These are phyloP conservation scores for Prolemur simus DNA, from an alignment of 2,113 vertebrate species.

Conservation along the genomic window DNA sequence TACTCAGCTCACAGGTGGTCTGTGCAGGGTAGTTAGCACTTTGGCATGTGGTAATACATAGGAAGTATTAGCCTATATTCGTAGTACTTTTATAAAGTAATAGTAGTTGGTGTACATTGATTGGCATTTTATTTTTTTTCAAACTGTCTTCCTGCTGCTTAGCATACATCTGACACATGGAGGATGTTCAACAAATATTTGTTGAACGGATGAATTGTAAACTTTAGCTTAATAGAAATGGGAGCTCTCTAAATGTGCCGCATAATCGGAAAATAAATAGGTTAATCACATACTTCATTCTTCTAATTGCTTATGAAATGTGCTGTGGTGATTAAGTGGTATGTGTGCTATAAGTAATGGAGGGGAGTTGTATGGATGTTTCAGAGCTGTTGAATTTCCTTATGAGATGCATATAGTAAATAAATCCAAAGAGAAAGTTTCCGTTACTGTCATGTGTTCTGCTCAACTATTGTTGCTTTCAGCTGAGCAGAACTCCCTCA, in stretches of 20 bases:
- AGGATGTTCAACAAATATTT: background rate
- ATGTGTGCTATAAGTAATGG: background rate
- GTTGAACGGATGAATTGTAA: conserved; percentile 27
- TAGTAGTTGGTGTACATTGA: background rate
- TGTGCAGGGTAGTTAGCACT: background rate
- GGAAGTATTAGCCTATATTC: background rate
- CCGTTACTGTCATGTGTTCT: background rate
- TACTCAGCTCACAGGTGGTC: background rate
- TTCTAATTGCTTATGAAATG: background rate
- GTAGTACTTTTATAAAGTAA: background rate
- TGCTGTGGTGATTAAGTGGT: background rate
- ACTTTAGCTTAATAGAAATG: conserved; percentile 4
- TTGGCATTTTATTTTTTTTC: background rate
- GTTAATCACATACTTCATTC: background rate
- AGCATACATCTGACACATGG: background rate
- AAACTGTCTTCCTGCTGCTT: background rate
- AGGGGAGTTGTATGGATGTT: background rate
- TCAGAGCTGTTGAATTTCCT: background rate
- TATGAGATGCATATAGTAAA: background rate
- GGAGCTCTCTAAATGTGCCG: background rate
- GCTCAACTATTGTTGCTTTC: background rate
- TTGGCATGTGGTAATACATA: background rate
- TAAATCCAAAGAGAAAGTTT: background rate
- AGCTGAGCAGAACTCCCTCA: background rate
- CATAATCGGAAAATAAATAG: conserved; percentile 16